Percentiles rank a stretch among this genome's conserved stretches.
phyloP scores from a whole-genome alignment of 2,888 invertebrate species.

The Hedychridium roseum region DNA sequence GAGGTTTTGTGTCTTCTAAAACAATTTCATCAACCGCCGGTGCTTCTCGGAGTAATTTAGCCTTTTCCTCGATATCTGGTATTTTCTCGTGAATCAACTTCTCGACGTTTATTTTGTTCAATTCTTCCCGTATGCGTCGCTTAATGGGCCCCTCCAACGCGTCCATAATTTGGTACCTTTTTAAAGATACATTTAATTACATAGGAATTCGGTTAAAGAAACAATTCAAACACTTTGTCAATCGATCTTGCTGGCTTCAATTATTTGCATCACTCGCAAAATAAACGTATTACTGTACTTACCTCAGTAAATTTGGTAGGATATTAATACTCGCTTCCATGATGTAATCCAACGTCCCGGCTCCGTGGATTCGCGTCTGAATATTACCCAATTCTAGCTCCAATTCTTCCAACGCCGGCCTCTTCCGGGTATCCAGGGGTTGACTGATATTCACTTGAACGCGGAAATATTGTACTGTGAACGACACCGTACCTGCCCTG shows the following conservation, averaged over 20 bases:
- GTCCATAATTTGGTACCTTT: constrained; percentile 85
- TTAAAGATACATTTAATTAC: constrained; percentile 2
- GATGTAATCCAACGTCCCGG: constrained; percentile 85
- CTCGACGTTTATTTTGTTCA: constrained; percentile 79
- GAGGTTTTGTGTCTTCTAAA: constrained; percentile 36
- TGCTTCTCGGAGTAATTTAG: constrained; percentile 54
- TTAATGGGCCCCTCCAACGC: constrained; percentile 82
- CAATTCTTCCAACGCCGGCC: constrained; percentile 75
- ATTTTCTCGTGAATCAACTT: constrained; percentile 75
- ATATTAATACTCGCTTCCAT: constrained; percentile 84
- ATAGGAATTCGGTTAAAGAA: constrained; percentile 3
- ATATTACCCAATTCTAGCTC: constrained; percentile 86
- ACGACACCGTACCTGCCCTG: constrained; percentile 76
- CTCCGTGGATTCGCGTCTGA: constrained; percentile 83
- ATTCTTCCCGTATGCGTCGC: constrained; percentile 76
- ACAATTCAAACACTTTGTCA: neutral
- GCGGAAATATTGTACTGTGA: constrained; percentile 81
- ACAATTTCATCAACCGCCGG: constrained; percentile 46
- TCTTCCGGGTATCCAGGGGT: constrained; percentile 78
- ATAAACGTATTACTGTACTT: neutral
- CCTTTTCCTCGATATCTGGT: constrained; percentile 72
- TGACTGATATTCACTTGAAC: constrained; percentile 76
- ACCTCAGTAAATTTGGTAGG: constrained; percentile 82
- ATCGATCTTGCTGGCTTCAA: neutral
- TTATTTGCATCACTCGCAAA: neutral